Base-by-base conservation (phyloP, 53 echinoderm and acorn worm genomes). In the Apostichopus leukothele region DNA sequence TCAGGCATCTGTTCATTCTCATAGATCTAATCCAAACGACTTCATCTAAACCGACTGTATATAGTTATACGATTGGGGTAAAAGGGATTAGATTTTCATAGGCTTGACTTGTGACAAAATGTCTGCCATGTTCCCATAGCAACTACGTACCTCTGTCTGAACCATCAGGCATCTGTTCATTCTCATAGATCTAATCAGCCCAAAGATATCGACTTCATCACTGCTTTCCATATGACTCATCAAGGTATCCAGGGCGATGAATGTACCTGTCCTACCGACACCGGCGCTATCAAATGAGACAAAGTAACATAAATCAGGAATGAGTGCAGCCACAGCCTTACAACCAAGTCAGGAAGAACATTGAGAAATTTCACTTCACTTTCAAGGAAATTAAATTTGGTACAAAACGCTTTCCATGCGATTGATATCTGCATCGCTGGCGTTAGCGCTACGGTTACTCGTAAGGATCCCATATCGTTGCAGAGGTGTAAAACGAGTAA, bases 211-310 rank as follows among this genome's bases (percentile, higher is more conserved):
- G 6, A 93, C 74, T 51, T 73, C 88, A 20, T 93, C 93, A 23
- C 88, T 67, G 20, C 91, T 88, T n/a, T 90, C 83, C 90, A 93
- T 93, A 14, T 53, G 67, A 20, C 83, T 90, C 89, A 90, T 88
- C 75, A 93, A 51, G 9, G 79, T 77, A 68, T 93, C 93, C 18
- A 93, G 55, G 21, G 88, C 63, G 50, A 93, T 90, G 79, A 88
- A 93, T 4, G 93, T 93, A 54, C 93, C 93, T 5, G 93, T 93
- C 52, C 93, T 75, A 21, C 93, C 93, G 51, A 93, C 93, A 67
- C 93, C 93, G 50, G 93, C 93, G 85, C 93, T 93, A 67, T 12
- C 85, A 73, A n/a, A 16, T 61, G 71, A 16, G 74, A 52, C 63
- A 50, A 76, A 74, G 75, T 50, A 76, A 76, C 14, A 53, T 53